phyloP scores from a whole-genome alignment of 1,140 invertebrate genomes.

The Neodiprion pinetum region DNA sequence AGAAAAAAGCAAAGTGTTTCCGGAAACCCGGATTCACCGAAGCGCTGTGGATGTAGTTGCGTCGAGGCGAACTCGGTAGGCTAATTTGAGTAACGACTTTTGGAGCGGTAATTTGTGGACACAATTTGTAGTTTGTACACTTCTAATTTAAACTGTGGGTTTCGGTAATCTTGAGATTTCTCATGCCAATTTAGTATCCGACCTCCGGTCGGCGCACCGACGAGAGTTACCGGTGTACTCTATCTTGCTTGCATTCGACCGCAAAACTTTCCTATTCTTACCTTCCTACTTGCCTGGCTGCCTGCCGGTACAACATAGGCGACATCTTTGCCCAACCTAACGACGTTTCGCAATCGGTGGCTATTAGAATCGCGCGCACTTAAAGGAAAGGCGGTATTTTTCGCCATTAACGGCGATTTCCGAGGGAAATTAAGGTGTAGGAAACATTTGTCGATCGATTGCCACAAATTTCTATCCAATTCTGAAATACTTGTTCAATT shows the following conservation, averaged over 20 bases:
- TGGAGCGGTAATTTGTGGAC: conserved; percentile 48
- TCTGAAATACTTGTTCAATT: no score
- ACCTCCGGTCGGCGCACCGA: conserved; percentile 24
- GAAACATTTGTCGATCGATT: no score
- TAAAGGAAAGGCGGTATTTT: no score
- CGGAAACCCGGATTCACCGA: not conserved
- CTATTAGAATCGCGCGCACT: no score
- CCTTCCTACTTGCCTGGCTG: no score
- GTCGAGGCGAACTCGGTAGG: no score
- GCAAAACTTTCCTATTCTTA: conserved; percentile 49
- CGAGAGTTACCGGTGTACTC: conserved; percentile 25
- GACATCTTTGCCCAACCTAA: not conserved
- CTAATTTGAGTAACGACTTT: conserved; percentile 1
- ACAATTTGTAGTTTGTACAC: conserved; percentile 49
- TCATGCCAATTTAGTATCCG: conserved; percentile 49
- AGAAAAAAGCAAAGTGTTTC: not conserved
- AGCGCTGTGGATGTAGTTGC: not conserved
- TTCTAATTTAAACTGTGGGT: conserved; percentile 57
- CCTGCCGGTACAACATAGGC: no score
- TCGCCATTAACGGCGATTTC: no score
- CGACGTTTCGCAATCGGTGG: conserved; percentile 28
- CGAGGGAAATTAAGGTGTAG: no score
- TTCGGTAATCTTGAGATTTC: conserved; percentile 54
- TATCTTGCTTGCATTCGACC: conserved; percentile 34
- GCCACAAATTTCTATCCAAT: no score